Evolutionary conservation across 2,113 vertebrate genomes (phyloP).

Genomic region (Ailurus styani): DNA sequence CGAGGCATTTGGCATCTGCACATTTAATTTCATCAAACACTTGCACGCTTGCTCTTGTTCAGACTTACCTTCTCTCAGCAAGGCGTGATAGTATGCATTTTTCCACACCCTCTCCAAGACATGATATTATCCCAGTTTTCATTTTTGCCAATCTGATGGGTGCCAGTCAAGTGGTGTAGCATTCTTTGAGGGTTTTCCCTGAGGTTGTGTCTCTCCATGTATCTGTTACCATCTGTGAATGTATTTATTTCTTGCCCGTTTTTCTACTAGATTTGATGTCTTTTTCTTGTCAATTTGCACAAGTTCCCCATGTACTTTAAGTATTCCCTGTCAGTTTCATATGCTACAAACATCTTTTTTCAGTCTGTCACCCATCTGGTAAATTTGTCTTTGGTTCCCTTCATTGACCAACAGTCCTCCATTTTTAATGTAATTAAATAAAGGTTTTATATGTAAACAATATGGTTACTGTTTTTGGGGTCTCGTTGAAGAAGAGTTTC

Average conservation of each 20-base stretch:
- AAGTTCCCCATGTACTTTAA: not conserved
- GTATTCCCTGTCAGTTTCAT: not conserved
- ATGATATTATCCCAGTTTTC: not conserved
- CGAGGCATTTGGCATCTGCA: not conserved
- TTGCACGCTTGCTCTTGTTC: not conserved
- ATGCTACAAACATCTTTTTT: not conserved
- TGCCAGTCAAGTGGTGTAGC: not conserved
- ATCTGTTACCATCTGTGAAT: not conserved
- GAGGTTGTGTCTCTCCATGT: not conserved
- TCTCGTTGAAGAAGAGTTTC: not conserved
- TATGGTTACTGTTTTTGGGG: not conserved
- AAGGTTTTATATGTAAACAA: not conserved
- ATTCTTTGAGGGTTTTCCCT: not conserved
- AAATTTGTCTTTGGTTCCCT: not conserved
- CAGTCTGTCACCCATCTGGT: not conserved
- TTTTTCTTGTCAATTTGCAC: not conserved
- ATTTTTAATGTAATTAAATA: not conserved
- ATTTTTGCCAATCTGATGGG: not conserved
- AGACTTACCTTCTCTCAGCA: not conserved
- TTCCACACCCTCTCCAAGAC: not conserved
- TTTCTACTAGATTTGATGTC: not conserved
- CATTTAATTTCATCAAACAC: not conserved
- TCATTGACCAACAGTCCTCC: not conserved
- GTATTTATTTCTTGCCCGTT: not conserved
- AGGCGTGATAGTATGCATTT: not conserved